These are phyloP conservation scores for Temnothorax rugatulus DNA, from an alignment of 2,888 invertebrate species.

Conservation along the genomic window DNA sequence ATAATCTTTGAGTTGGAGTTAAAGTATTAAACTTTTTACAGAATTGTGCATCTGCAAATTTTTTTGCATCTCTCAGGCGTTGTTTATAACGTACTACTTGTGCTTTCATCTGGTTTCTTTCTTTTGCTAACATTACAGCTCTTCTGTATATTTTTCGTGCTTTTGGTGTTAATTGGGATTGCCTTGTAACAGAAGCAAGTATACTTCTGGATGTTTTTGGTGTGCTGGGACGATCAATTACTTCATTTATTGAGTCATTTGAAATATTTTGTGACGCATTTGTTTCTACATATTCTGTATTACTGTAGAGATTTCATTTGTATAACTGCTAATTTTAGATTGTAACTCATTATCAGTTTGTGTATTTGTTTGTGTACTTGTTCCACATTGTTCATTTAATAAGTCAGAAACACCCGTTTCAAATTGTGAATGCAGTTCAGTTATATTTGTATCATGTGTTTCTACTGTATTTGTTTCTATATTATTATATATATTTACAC, in stretches of 20 bases:
- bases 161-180: conserved; percentile 13
- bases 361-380: not conserved
- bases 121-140: not conserved
- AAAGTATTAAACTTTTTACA: conserved; percentile 12
- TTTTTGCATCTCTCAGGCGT: conserved; percentile 3
- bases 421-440: not conserved
- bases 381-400: not conserved
- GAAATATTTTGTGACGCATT: not conserved
- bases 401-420: not conserved
- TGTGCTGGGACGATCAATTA: not conserved
- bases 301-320: not conserved
- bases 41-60: not conserved
- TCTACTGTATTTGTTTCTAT: not conserved
- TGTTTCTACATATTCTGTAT: not conserved
- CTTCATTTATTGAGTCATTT: not conserved
- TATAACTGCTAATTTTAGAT: not conserved
- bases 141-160: not conserved
- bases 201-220: conserved; percentile 9
- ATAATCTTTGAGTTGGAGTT: conserved; percentile 4
- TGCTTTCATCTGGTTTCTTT: conserved; percentile 15
- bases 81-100: conserved; percentile 3
- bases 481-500: conserved; percentile 10
- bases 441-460: not conserved
- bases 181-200: not conserved
- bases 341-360: not conserved